These are phyloP conservation scores for Euzophera pinguis DNA, from an alignment of 2,888 invertebrate species.

Conservation along the genomic window DNA sequence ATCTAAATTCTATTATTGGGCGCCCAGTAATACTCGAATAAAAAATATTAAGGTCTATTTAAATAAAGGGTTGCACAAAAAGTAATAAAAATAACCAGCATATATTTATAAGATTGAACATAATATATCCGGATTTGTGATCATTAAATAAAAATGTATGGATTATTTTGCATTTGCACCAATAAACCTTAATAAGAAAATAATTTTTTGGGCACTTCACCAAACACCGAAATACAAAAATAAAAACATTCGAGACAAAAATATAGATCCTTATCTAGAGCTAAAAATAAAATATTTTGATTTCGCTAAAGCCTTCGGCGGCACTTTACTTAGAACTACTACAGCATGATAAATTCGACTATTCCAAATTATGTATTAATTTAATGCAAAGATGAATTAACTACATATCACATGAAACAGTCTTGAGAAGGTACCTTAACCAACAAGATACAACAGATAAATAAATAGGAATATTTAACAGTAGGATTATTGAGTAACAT, in stretches of 20 bases:
- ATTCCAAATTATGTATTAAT: slow-evolving; percentile 9
- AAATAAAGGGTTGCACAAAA: too few relatives aligned
- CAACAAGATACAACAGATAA: slow-evolving; percentile 43
- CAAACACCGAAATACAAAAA: too few relatives aligned
- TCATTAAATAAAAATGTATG: too few relatives aligned
- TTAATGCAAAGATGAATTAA: slow-evolving; percentile 40
- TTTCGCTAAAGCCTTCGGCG: neutral
- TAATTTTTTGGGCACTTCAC: too few relatives aligned
- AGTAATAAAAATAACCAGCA: too few relatives aligned
- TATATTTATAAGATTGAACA: too few relatives aligned
- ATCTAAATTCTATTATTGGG: too few relatives aligned
- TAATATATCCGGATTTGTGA: too few relatives aligned
- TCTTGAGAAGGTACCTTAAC: slow-evolving; percentile 50
- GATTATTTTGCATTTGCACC: too few relatives aligned
- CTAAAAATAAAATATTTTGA: neutral
- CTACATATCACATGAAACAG: slow-evolving; percentile 63
- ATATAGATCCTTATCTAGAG: neutral
- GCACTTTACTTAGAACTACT: neutral
- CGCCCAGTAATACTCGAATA: too few relatives aligned
- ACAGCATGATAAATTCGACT: slow-evolving; percentile 9
- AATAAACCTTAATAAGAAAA: too few relatives aligned
- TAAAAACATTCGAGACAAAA: neutral
- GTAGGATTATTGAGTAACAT: neutral
- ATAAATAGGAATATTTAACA: slow-evolving; percentile 4
- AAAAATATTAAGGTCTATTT: too few relatives aligned